Conservation (phyloP, 1,140 invertebrate genomes). For the Glossosoma conforme region DNA sequence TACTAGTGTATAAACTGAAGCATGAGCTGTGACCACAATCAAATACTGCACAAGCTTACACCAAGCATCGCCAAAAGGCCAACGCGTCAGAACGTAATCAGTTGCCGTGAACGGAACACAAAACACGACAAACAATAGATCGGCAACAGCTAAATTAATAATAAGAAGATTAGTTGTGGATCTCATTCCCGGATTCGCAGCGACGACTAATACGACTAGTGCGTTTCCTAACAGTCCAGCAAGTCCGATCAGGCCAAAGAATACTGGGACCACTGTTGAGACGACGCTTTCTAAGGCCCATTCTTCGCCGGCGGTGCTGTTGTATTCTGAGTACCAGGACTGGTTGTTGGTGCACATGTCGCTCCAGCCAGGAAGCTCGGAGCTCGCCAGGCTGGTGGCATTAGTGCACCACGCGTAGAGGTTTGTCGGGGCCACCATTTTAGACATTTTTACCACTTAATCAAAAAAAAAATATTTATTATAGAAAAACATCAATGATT, state of each 20-base stretch:
- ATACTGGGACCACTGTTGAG: conserved; percentile 71
- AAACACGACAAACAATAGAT: conserved; percentile 91
- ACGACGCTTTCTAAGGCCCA: conserved; percentile 57
- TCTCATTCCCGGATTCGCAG: conserved; percentile 84
- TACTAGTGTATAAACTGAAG: conserved; percentile 90
- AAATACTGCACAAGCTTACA: conserved; percentile 77
- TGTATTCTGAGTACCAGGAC: conserved; percentile 30
- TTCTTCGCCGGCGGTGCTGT: conserved; percentile 41
- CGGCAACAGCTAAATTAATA: conserved; percentile 82
- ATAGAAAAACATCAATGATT: too few species aligned
- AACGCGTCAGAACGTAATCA: conserved; percentile 79
- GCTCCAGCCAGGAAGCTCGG: too few species aligned
- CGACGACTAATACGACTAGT: conserved; percentile 79
- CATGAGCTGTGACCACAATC: conserved; percentile 87
- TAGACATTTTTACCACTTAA: too few species aligned
- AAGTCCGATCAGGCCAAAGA: conserved; percentile 83
- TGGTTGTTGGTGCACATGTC: conserved; percentile 27
- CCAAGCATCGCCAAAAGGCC: conserved; percentile 89
- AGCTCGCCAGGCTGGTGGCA: too few species aligned
- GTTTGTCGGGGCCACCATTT: too few species aligned
- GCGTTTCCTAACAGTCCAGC: conserved; percentile 85
- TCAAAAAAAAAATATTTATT: too few species aligned
- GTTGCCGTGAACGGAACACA: conserved; percentile 92
- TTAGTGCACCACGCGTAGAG: too few species aligned
- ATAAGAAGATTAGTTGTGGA: conserved; percentile 92